These are phyloP conservation scores for Addax nasomaculatus DNA, from an alignment of 2,113 vertebrate species.

Conservation along the genomic window DNA sequence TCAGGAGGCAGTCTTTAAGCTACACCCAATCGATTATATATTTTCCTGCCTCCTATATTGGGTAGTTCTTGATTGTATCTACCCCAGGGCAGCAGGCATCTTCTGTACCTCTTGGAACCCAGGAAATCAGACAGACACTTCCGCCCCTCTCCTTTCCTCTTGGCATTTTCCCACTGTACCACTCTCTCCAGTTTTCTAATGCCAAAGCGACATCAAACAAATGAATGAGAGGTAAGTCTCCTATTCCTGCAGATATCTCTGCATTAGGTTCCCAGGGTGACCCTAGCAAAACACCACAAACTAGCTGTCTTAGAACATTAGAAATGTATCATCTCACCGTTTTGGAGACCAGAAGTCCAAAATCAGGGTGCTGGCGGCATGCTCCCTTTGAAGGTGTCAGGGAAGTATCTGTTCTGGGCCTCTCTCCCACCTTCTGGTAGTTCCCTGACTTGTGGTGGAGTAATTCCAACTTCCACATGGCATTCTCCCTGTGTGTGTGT, in stretches of 20 bases:
- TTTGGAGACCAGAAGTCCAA: neutral
- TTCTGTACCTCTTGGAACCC: neutral
- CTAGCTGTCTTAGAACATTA: neutral
- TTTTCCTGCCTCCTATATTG: neutral
- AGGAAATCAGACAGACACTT: neutral
- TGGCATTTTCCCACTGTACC: neutral
- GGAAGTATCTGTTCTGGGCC: neutral
- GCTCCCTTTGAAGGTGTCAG: neutral
- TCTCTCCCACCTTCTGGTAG: neutral
- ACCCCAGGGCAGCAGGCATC: neutral
- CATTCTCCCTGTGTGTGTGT: neutral
- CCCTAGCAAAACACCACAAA: neutral
- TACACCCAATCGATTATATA: rapidly evolving
- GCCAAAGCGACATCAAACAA: neutral
- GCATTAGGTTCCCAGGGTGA: neutral
- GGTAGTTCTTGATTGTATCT: neutral
- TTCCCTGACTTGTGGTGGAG: neutral
- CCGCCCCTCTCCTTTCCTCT: neutral
- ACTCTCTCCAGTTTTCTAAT: neutral
- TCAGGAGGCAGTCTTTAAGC: neutral
- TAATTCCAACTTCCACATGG: neutral
- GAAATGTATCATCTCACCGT: neutral
- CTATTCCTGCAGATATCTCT: neutral
- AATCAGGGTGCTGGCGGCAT: neutral
- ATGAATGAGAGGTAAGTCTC: neutral